Conservation (phyloP, 92 coral and sea anemone genomes). For the Porites evermanni region DNA sequence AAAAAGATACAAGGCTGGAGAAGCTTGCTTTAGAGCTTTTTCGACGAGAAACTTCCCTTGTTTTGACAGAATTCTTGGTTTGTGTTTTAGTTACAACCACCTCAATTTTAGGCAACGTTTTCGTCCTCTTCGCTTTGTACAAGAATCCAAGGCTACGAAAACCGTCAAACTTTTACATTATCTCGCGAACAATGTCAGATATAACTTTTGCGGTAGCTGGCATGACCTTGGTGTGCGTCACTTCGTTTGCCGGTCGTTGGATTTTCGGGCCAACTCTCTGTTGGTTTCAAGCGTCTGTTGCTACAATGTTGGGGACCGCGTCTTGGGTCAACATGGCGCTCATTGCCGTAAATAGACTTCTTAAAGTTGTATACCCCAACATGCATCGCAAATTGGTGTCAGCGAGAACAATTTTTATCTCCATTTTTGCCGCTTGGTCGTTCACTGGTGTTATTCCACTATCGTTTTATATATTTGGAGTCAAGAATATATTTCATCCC, state of each 20-base stretch:
- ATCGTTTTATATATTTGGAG: conserved; percentile 17
- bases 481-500: conserved; percentile 48
- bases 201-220: conserved; percentile 38
- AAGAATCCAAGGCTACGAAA: conserved; percentile 54
- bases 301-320: conserved; percentile 48
- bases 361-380: conserved; percentile 50
- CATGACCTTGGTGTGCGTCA: conserved; percentile 47
- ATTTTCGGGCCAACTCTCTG: conserved; percentile 41
- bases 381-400: conserved; percentile 43
- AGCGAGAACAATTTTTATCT: conserved; percentile 29
- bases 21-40: conserved; percentile 21
- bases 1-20: background rate
- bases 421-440: conserved; percentile 45
- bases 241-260: conserved; percentile 52
- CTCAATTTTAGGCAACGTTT: conserved; percentile 46
- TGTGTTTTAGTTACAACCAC: background rate
- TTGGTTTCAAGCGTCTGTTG: conserved; percentile 55
- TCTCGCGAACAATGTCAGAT: conserved; percentile 49
- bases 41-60: conserved; percentile 5
- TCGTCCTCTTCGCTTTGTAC: conserved; percentile 56
- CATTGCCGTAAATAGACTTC: conserved; percentile 56
- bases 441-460: conserved; percentile 22
- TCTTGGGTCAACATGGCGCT: conserved; percentile 43
- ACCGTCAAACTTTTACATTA: conserved; percentile 52
- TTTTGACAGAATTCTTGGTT: conserved; percentile 23